Conservation (phyloP, 2,797 vertebrate genomes). For the Lacerta agilis region DNA sequence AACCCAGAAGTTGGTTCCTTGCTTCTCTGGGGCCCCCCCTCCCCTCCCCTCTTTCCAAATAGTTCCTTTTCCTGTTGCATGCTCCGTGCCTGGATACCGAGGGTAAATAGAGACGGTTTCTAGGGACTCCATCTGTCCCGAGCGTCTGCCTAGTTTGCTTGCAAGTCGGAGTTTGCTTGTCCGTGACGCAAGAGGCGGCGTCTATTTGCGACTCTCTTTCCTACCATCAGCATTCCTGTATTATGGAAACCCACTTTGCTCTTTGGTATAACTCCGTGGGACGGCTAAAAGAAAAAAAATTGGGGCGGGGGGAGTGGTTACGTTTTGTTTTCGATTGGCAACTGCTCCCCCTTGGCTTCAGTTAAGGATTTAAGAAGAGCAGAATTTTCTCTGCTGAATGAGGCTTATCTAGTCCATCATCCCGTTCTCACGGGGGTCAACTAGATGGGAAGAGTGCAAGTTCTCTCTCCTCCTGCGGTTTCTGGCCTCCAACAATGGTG, state of each 20-base stretch:
- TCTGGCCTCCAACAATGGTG: too few relatives aligned
- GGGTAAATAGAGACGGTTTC: constrained; percentile 74
- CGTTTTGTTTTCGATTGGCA: neutral
- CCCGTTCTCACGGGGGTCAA: too few relatives aligned
- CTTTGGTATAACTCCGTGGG: neutral
- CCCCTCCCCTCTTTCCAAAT: neutral
- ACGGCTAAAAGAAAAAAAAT: too few relatives aligned
- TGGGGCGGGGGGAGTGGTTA: neutral
- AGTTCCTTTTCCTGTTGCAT: constrained; percentile 65
- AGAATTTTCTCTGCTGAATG: too few relatives aligned
- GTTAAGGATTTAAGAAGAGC: too few relatives aligned
- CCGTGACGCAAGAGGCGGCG: constrained; percentile 13
- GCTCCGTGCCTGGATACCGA: constrained; percentile 77
- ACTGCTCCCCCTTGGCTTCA: neutral
- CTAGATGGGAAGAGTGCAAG: too few relatives aligned
- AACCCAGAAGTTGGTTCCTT: constrained; percentile 74
- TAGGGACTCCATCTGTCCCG: constrained; percentile 56
- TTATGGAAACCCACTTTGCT: neutral
- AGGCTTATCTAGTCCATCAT: too few relatives aligned
- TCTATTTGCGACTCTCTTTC: neutral
- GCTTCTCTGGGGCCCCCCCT: constrained; percentile 44
- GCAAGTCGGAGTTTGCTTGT: neutral
- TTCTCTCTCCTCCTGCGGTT: too few relatives aligned
- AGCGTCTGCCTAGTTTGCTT: constrained; percentile 56
- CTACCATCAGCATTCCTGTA: too few relatives aligned